Conservation (phyloP, 2,113 vertebrate species). For the Hucho hucho region DNA sequence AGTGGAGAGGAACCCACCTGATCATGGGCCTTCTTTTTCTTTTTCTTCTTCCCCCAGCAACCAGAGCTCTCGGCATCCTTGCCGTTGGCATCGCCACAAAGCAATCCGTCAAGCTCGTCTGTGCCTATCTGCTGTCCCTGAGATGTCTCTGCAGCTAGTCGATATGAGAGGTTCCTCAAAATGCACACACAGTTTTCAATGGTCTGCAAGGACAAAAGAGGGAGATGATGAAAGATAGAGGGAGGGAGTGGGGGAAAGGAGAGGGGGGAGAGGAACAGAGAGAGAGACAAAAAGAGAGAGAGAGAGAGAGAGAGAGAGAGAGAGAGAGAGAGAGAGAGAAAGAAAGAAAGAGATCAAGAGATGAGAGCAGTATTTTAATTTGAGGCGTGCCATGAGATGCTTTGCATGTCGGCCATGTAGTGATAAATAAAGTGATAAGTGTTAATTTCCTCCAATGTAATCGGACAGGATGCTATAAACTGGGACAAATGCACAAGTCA, state of each 20-base stretch:
- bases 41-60: slow-evolving; percentile 99
- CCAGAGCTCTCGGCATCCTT: slow-evolving; percentile 94
- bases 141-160: slow-evolving; percentile 96
- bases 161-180: slow-evolving; percentile 98
- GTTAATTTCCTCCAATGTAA: too few relatives aligned
- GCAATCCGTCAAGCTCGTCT: slow-evolving; percentile 94
- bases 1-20: slow-evolving; percentile 78
- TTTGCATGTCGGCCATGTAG: too few relatives aligned
- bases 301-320: not conserved
- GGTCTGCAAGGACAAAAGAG: slow-evolving; percentile 75
- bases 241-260: not conserved
- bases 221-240: not conserved
- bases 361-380: too few relatives aligned
- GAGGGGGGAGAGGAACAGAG: not conserved
- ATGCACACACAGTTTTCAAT: slow-evolving; percentile 99
- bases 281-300: not conserved
- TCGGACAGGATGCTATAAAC: too few relatives aligned
- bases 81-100: slow-evolving; percentile 86
- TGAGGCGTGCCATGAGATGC: too few relatives aligned
- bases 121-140: slow-evolving; percentile 98
- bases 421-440: too few relatives aligned
- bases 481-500: too few relatives aligned
- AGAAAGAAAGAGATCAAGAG: not conserved
- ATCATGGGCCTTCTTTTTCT: slow-evolving; percentile 98
- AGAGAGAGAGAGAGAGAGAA: not conserved